Evolutionary conservation across 2,888 invertebrate genomes (phyloP).

Genomic region (Euproctis similis): DNA sequence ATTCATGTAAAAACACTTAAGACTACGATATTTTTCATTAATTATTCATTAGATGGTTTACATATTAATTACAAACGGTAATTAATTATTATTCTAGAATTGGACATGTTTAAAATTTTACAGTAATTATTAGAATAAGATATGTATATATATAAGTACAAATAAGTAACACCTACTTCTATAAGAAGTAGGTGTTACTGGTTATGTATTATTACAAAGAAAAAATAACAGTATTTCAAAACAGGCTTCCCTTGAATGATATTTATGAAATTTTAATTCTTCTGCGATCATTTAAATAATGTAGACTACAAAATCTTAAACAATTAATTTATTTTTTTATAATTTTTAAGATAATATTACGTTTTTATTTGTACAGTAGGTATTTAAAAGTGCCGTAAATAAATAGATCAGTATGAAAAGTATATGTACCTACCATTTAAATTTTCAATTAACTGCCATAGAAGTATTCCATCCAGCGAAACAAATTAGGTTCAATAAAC

Average conservation of each 20-base stretch:
- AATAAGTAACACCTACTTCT: too few species aligned
- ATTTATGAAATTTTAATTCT: constrained; percentile 22
- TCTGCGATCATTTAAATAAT: constrained; percentile 26
- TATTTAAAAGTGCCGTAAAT: background rate
- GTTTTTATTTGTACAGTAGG: constrained; percentile 5
- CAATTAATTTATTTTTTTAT: too few species aligned
- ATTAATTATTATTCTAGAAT: too few species aligned
- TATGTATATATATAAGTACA: too few species aligned
- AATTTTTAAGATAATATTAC: constrained; percentile 6
- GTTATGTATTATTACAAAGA: too few species aligned
- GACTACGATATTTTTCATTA: background rate
- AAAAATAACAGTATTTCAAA: too few species aligned
- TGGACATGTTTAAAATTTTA: too few species aligned
- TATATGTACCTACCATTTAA: constrained; percentile 61
- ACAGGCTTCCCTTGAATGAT: constrained; percentile 13
- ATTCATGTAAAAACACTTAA: too few species aligned
- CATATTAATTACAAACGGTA: constrained; percentile 8
- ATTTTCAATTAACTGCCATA: constrained; percentile 44
- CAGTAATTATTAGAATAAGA: too few species aligned
- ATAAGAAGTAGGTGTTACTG: too few species aligned
- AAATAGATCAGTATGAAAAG: too few species aligned
- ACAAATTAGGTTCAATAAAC: constrained; percentile 47
- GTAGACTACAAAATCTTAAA: constrained; percentile 16
- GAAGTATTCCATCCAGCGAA: constrained; percentile 42
- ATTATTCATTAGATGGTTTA: too few species aligned